Evolutionary conservation across 2,888 invertebrate species (phyloP), one percentile per base, ranked within the genome.

Genomic region (Megastigmus dorsalis): DNA sequence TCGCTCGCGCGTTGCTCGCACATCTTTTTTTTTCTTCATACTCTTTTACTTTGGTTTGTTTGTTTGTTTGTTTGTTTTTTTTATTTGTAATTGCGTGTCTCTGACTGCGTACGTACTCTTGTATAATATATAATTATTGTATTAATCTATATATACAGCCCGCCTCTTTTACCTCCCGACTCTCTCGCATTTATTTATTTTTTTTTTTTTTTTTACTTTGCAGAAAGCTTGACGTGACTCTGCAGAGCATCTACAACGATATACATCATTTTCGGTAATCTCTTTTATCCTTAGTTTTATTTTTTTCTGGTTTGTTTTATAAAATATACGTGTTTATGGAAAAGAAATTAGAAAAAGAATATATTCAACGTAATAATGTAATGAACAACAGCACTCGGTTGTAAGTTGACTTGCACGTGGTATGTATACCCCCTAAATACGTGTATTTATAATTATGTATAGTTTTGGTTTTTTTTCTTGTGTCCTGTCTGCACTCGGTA

Each of bases 151-250:
- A 68, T 65, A 38, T 65, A 69, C 74, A 74, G 50, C 30, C 48
- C 4, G n/a, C 6, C 38, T 33, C 15, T 10, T 23, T 33, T 45
- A 43, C 48, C 9, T 43, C 28, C 45, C 36, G 38, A 43, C 41
- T 45, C 15, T 71, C 43, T 54, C 1, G n/a, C n/a, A n/a, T n/a
- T n/a, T n/a, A 45, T 54, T 28, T 52, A 10, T 38, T 65, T 28
- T 41, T 60, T 30, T 30, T 55, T 38, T 30, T 43, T 55, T 60
- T n/a, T 54, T 62, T 52, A 67, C 20, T 43, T 43, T 57, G 57
- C 45, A 67, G 62, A 76, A 74, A 76, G 73, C 74, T 74, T 78
- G 65, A 73, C 65, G 77, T 74, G 60, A 68, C 38, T 55, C 15
- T 45, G 73, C 62, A 76, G 76, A 77, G 77, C 73, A n/a, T 38